phyloP scores from a whole-genome alignment of 2,113 vertebrate species.

The Anoura caudifer region DNA sequence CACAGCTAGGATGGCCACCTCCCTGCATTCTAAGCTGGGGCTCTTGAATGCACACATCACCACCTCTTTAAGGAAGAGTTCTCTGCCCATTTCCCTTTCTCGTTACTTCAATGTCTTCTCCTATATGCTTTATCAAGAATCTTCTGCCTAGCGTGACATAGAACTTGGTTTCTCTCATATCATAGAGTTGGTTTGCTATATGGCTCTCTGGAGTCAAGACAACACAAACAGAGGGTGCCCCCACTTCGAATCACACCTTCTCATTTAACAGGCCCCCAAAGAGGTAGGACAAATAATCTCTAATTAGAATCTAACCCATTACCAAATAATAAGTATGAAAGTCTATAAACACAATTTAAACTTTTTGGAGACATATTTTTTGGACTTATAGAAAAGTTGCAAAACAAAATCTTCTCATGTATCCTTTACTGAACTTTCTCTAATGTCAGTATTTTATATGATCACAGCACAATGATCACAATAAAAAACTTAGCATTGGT shows the following conservation, averaged over 20 bases:
- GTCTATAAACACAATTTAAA: background rate
- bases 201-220: background rate
- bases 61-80: background rate
- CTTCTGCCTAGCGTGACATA: background rate
- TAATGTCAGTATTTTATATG: background rate
- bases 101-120: background rate
- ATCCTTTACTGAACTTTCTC: background rate
- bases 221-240: background rate
- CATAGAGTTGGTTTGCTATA: background rate
- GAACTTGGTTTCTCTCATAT: background rate
- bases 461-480: background rate
- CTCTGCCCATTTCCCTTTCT: background rate
- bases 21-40: background rate
- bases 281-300: background rate
- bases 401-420: background rate
- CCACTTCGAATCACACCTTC: background rate
- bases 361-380: background rate
- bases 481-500: background rate
- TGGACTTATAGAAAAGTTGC: background rate
- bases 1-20: background rate
- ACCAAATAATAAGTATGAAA: background rate
- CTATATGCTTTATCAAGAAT: background rate
- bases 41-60: background rate
- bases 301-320: background rate
- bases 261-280: background rate